These are phyloP conservation scores for Chrysolina haemoptera DNA, from an alignment of 2,888 invertebrate species.

Conservation along the genomic window DNA sequence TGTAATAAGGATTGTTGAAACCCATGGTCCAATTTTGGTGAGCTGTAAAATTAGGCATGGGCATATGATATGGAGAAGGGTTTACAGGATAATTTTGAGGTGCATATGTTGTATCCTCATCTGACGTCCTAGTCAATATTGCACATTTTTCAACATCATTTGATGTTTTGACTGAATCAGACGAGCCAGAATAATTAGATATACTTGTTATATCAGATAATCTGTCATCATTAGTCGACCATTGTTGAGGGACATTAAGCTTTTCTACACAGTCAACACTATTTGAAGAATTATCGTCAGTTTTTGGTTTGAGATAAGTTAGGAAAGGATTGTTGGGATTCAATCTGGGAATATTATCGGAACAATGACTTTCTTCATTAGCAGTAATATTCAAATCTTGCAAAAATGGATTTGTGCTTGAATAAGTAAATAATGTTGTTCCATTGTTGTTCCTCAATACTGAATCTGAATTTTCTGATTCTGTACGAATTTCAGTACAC, in stretches of 20 bases:
- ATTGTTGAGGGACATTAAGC: conserved; percentile 3
- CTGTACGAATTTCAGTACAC: too few species aligned
- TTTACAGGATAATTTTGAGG: neutral
- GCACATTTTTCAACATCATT: neutral
- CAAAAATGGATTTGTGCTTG: conserved; percentile 42
- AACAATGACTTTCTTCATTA: neutral
- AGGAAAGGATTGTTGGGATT: conserved; percentile 45
- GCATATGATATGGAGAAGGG: neutral
- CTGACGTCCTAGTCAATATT: neutral
- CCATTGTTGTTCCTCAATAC: neutral
- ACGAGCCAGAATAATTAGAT: neutral
- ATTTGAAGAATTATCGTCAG: neutral
- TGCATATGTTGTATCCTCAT: neutral
- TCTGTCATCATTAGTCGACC: conserved; percentile 28
- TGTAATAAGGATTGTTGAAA: conserved; percentile 35
- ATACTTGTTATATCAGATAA: neutral
- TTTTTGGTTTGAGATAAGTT: conserved; percentile 7
- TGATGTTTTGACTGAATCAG: neutral
- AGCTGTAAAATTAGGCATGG: neutral
- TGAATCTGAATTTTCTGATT: too few species aligned
- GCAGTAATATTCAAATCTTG: neutral
- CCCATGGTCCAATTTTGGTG: conserved; percentile 7
- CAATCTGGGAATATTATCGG: conserved; percentile 20
- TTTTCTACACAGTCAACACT: conserved; percentile 25
- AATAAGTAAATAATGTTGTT: conserved; percentile 12